A percentile compares a stretch with the other conserved stretches of the same genome.
Evolutionary conservation across 2,888 invertebrate genomes (phyloP).

Genomic region (Cryptocheilus praepositus): DNA sequence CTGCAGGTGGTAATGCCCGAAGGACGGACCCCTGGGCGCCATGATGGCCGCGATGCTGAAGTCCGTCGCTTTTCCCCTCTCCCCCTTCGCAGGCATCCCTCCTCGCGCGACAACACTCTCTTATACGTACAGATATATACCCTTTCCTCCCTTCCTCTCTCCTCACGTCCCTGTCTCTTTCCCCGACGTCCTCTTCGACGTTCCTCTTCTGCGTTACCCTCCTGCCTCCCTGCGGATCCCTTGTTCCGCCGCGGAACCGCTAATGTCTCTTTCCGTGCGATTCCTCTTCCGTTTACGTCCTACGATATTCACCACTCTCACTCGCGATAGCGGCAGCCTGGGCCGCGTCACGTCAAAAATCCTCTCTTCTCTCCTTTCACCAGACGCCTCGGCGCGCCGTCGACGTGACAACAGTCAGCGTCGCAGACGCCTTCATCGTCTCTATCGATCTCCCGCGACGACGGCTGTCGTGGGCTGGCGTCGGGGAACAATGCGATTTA

Average conservation of each 20-base stretch:
- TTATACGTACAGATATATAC: conserved; percentile 17
- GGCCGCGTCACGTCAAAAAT: no score
- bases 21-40: conserved; percentile 76
- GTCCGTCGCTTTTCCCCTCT: conserved; percentile 79
- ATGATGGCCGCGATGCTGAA: conserved; percentile 85
- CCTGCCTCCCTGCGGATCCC: background rate
- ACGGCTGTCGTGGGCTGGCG: no score
- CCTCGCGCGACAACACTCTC: conserved; percentile 62
- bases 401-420: no score
- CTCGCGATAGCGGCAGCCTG: background rate
- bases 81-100: conserved; percentile 75
- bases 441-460: no score
- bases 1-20: conserved; percentile 74
- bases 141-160: conserved; percentile 9
- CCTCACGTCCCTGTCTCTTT: background rate
- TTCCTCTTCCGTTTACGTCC: background rate
- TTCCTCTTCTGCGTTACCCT: background rate
- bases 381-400: no score
- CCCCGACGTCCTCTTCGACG: background rate
- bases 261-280: no score
- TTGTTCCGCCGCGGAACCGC: background rate
- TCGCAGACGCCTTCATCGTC: no score
- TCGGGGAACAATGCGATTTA: no score
- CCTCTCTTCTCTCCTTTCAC: no score
- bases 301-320: conserved; percentile 2